Base-by-base conservation (phyloP, 2,888 invertebrate species). In the Dynastes hyllus region DNA sequence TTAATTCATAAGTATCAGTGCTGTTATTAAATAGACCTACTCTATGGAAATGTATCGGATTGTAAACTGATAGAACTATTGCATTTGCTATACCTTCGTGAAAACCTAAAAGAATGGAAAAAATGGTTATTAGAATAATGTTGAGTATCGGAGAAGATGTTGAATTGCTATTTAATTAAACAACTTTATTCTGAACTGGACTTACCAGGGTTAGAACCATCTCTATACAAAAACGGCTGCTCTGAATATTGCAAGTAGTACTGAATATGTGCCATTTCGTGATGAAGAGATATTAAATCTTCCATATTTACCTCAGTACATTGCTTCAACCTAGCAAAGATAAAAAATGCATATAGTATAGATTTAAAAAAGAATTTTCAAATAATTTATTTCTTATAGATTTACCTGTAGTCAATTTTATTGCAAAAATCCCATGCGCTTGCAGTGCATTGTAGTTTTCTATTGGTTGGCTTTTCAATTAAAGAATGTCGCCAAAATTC, bases 351-450 rank as follows among this genome's bases (percentile, higher is more conserved):
- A 37, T 37, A 37, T 37, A 37, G 32, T 45, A 45, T 11, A 37
- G 11, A 0, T 11, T 9, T 45, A 0, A 11, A 45, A 45, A 11
- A 45, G 45, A 45, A 11, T 11, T 45, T 45, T 11, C 45, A 45
- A 37, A 37, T 37, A 37, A 37, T 37, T 22, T 22, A 22, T 22
- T 22, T 22, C 1, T 22, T 22, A 22, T 4, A 45, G 11, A 45
- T 45, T 45, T 87, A 95, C 96, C 96, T 93, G 87, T 94, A 96
- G 87, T 97, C 97, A 22, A 94, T 91, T 84, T 93, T 91, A 85
- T 96, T 95, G 86, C 94, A 95, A 88, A 96, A 95, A 88, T 97
- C 96, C 96, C 96, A 96, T 0, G 96, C 94, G 80, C 94, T 94
- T 0, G 95, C 92, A 0, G 93, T 93, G 84, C 95, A 95, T 83